Evolutionary conservation across 2,888 invertebrate species (phyloP).

Genomic region (Holacanthella duospinosa): DNA sequence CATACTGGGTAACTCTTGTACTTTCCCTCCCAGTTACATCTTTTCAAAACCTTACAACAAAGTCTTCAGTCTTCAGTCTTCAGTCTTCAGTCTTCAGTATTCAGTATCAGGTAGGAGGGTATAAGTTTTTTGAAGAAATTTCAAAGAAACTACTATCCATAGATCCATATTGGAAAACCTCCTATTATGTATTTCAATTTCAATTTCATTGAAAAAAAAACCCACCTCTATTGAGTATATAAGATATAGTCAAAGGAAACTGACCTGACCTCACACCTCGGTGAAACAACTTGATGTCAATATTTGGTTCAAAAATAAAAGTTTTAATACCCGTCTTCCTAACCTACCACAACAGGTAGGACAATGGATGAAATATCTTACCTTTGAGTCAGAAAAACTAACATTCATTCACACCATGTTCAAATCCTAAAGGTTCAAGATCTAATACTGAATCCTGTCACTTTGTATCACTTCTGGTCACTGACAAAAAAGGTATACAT

Average conservation of each 20-base stretch:
- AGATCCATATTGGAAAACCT: too few species aligned
- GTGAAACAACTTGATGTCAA: constrained; percentile 22
- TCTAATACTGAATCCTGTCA: too few species aligned
- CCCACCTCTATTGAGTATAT: background rate
- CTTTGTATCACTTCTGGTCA: too few species aligned
- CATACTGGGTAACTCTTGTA: background rate
- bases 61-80: too few species aligned
- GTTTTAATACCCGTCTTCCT: background rate
- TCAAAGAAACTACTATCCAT: too few species aligned
- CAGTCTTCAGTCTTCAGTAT: background rate
- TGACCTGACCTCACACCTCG: constrained; percentile 35
- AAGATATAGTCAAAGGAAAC: background rate
- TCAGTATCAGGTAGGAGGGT: background rate
- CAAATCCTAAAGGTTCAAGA: too few species aligned
- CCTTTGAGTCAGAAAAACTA: too few species aligned
- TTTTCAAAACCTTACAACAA: too few species aligned
- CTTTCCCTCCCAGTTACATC: background rate
- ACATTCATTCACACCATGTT: background rate
- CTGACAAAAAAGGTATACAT: too few species aligned
- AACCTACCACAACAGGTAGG: background rate
- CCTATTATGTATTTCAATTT: too few species aligned
- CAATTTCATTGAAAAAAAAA: background rate
- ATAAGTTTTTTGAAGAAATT: background rate
- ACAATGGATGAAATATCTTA: too few species aligned
- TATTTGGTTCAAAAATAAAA: constrained; percentile 26